These are phyloP conservation scores for Zaprionus ghesquierei DNA, from an alignment of 1,140 invertebrate genomes.

Conservation along the genomic window DNA sequence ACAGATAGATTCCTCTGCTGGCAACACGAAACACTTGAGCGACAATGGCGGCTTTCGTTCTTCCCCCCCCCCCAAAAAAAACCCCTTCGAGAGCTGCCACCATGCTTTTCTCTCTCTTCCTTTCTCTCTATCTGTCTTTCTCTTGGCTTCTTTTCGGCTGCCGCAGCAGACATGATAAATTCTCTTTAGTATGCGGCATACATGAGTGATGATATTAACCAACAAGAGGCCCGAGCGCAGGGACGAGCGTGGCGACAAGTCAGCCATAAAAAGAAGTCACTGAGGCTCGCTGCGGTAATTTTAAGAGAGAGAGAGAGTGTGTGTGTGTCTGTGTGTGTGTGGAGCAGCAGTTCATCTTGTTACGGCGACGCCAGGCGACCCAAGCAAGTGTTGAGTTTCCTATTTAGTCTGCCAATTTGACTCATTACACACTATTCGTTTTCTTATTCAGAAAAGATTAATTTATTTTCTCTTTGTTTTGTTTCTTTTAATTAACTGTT, in stretches of 20 bases:
- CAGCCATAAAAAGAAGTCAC: slow-evolving; percentile 13
- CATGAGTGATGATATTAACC: slow-evolving; percentile 80
- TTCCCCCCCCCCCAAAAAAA: neutral
- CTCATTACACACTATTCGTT: slow-evolving; percentile 5
- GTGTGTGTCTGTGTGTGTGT: neutral
- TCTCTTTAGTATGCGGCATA: slow-evolving; percentile 80
- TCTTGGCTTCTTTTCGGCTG: slow-evolving; percentile 20
- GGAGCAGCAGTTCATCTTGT: neutral
- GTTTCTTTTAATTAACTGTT: too few species aligned
- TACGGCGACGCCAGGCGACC: neutral
- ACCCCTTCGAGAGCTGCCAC: slow-evolving; percentile 11
- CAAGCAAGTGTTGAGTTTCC: neutral
- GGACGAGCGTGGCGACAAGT: slow-evolving; percentile 1
- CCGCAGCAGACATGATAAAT: slow-evolving; percentile 77
- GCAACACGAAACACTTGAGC: slow-evolving; percentile 64
- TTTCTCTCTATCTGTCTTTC: slow-evolving; percentile 29
- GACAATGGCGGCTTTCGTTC: slow-evolving; percentile 69
- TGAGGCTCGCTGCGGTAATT: neutral
- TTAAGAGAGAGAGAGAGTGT: too few species aligned
- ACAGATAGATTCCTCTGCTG: slow-evolving; percentile 17
- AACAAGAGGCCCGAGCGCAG: slow-evolving; percentile 51
- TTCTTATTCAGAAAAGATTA: neutral
- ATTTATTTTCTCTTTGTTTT: neutral
- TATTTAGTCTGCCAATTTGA: neutral
- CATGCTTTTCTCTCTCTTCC: neutral